Evolutionary conservation across 2,113 vertebrate species (phyloP), one percentile per base, ranked within the genome.

Genomic region (Sapayoa aenigma): DNA sequence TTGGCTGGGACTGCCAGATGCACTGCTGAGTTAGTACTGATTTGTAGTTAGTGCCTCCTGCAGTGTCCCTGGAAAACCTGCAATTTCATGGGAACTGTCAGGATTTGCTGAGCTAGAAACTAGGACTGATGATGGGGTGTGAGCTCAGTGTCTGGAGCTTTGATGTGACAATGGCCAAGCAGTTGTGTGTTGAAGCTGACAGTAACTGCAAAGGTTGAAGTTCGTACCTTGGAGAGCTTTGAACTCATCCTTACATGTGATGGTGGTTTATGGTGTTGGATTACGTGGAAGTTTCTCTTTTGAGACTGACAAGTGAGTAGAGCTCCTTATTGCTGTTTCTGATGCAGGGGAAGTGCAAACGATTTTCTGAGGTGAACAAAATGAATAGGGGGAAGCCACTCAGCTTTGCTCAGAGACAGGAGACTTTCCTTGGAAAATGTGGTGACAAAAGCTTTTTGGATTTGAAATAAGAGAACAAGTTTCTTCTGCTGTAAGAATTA

Each of bases 101-200:
- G 71, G 39, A 59, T 50, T 28, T 76, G 52, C 56, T 56, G 73
- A 44, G 41, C 41, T 44, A 5, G 37, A 53, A 27, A 13, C 18
- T 1, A 7, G 37, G 39, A 60, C 27, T 14, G 39, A 3, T 31
- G 39, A 58, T 33, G 19, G 17, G 8, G 18, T 4, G 24, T 18
- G 14, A 46, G 44, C 35, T 28, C 56, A 33, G 31, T 30, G 55
- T 22, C 39, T 46, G 50, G 49, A 63, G 60, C 71, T 12, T 14
- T 15, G 12, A 19, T 2, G 8, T 15, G 74, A 25, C 42, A 1
- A 5, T 37, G 58, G 11, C 3, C 22, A 2, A 2, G 3, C 47
- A 14, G 9, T 20, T 77, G 59, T 42, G 37, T 6, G 11, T 15
- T 68, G 91, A 58, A 62, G 84, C 42, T 52, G 23, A 19, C 0